Base-by-base conservation (phyloP, 2,113 vertebrate species). In the Poicephalus meyeri region DNA sequence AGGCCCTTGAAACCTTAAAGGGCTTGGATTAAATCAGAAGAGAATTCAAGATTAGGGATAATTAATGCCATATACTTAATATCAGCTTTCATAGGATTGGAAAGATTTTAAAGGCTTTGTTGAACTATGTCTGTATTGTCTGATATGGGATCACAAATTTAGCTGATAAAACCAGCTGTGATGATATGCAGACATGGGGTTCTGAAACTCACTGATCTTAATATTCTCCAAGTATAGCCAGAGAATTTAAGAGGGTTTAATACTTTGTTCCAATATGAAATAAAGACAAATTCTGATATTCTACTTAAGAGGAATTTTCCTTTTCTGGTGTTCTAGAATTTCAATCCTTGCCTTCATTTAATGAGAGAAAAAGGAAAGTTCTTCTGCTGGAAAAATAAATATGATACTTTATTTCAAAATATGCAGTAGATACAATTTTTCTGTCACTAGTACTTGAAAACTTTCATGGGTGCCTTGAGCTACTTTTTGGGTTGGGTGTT, bases 41-140 rank as follows among this genome's bases (percentile, higher is more conserved):
- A 56, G 9, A 80, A 89, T 26, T 65, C 25, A 80, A 24, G 8
- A 69, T 76, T 65, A 80, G 7, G 20, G 16, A 16, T 17, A 77
- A 53, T 33, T 44, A 80, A 55, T 42, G 16, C 5, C 3, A 3
- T 65, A 37, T 20, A 82, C 44, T 63, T 71, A 76, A 53, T 15
- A 10, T 2, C 33, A 69, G 8, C 4, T 5, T 60, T 72, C 35
- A 24, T 23, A 20, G 16, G 4, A 80, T 49, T 69, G 19, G 41
- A 23, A 74, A 49, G 24, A 21, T 69, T 91, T 72, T 28, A 29
- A 83, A 76, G 35, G 9, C 7, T 83, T 80, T 69, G 4, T 64
- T 60, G 39, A 69, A 35, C 11, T 39, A 20, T 46, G 64, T 5
- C 6, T 80, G 1, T 50, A 28, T 37, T 0, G 0, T 53, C 39